phyloP scores from a whole-genome alignment of 2,113 vertebrate species.

The Melanerpes formicivorus region DNA sequence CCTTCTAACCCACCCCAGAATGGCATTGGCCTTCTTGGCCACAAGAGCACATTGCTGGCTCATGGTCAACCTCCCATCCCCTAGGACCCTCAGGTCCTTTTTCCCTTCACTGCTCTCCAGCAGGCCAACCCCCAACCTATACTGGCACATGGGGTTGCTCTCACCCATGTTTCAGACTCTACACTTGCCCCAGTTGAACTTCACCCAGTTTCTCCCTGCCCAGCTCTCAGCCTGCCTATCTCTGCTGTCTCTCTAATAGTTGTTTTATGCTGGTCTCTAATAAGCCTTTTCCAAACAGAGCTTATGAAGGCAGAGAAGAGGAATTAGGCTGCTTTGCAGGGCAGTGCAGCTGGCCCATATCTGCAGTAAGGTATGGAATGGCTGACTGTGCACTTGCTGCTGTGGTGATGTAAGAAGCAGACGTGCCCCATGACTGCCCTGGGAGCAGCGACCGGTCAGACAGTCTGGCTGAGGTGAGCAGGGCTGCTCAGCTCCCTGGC shows the following conservation, averaged over 20 bases:
- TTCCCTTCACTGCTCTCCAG: no score
- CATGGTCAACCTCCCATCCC: no score
- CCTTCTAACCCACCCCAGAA: no score
- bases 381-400: slow-evolving; percentile 4
- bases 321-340: background rate
- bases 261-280: fast-evolving
- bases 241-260: background rate
- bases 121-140: no score
- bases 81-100: no score
- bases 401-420: background rate
- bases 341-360: fast-evolving
- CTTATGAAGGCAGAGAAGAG: background rate
- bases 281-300: background rate
- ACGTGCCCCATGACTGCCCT: fast-evolving
- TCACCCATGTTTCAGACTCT: no score
- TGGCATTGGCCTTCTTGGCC: no score
- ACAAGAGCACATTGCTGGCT: no score
- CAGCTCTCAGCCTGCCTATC: background rate
- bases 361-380: background rate
- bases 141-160: no score
- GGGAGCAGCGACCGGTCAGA: background rate
- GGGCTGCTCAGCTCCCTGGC: background rate
- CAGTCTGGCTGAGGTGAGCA: background rate
- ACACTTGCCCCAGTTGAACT: no score
- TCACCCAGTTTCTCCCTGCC: no score